Evolutionary conservation across 2,888 invertebrate genomes (phyloP).

Genomic region (Trachelus troglodyta): DNA sequence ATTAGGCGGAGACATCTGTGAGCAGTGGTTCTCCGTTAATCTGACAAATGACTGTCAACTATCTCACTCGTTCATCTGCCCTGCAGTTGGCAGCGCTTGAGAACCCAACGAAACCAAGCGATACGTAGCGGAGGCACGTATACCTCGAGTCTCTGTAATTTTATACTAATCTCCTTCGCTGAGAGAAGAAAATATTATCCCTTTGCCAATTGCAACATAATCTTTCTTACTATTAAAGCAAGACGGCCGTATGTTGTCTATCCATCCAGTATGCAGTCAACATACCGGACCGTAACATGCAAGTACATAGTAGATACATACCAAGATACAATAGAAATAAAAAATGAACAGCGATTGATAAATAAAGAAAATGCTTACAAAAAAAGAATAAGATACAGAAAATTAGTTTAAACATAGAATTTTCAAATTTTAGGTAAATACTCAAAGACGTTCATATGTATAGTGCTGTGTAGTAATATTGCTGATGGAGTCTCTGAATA

Average conservation of each 20-base stretch:
- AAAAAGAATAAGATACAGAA: not conserved
- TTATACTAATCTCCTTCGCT: slow-evolving; percentile 54
- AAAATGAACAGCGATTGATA: not conserved
- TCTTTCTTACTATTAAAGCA: slow-evolving; percentile 57
- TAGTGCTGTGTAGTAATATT: not conserved
- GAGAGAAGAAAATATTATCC: slow-evolving; percentile 50
- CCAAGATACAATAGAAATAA: not conserved
- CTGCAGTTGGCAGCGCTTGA: not conserved
- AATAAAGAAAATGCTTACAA: not conserved
- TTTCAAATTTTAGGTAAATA: not conserved
- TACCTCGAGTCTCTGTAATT: slow-evolving; percentile 55
- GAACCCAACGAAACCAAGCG: slow-evolving; percentile 7
- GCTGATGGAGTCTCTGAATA: not conserved
- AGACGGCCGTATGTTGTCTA: not conserved
- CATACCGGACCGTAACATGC: not conserved
- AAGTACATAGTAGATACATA: not conserved
- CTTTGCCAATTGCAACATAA: slow-evolving; percentile 58
- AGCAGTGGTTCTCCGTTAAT: slow-evolving; percentile 41
- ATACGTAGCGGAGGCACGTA: slow-evolving; percentile 46
- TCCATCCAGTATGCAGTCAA: not conserved
- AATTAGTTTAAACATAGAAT: not conserved
- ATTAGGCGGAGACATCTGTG: slow-evolving; percentile 63
- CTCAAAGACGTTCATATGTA: not conserved
- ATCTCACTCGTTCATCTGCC: not conserved
- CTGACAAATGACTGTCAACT: slow-evolving; percentile 12